phyloP scores from a whole-genome alignment of 2,888 invertebrate species.

The Dioctria rufipes region DNA sequence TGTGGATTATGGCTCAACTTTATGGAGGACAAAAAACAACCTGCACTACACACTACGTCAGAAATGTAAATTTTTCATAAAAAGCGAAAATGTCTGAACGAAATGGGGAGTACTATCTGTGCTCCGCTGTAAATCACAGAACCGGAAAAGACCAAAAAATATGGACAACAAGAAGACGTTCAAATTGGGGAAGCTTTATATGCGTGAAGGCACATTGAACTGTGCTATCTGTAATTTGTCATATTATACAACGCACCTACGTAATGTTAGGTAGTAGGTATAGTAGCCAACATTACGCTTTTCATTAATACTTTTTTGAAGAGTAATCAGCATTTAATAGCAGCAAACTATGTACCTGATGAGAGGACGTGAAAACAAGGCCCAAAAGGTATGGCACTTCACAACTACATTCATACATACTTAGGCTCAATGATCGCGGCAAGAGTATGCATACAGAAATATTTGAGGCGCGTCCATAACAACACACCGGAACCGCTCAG shows the following conservation, averaged over 20 bases:
- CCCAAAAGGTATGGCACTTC: neutral
- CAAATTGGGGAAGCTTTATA: neutral
- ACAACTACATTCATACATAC: too few species aligned
- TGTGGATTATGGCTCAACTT: slow-evolving; percentile 16
- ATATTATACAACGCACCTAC: neutral
- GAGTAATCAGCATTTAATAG: neutral
- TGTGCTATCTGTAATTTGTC: slow-evolving; percentile 18
- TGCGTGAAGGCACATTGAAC: slow-evolving; percentile 6
- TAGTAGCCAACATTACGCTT: neutral
- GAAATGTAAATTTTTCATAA: slow-evolving; percentile 16
- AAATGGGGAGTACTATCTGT: neutral
- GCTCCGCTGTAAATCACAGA: slow-evolving; percentile 35
- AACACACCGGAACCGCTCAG: slow-evolving; percentile 47
- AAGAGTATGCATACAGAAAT: neutral
- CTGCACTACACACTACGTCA: neutral
- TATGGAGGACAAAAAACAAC: neutral
- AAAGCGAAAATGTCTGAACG: slow-evolving; percentile 29
- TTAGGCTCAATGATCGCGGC: neutral
- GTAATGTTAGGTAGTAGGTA: neutral
- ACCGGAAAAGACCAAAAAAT: slow-evolving; percentile 39
- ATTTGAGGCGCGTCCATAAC: slow-evolving; percentile 30
- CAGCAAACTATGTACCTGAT: neutral
- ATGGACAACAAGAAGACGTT: slow-evolving; percentile 5
- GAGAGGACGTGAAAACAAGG: neutral
- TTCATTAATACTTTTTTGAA: neutral